Conservation (phyloP, 2,797 vertebrate genomes). For the Mormyrus hasselquistii region DNA sequence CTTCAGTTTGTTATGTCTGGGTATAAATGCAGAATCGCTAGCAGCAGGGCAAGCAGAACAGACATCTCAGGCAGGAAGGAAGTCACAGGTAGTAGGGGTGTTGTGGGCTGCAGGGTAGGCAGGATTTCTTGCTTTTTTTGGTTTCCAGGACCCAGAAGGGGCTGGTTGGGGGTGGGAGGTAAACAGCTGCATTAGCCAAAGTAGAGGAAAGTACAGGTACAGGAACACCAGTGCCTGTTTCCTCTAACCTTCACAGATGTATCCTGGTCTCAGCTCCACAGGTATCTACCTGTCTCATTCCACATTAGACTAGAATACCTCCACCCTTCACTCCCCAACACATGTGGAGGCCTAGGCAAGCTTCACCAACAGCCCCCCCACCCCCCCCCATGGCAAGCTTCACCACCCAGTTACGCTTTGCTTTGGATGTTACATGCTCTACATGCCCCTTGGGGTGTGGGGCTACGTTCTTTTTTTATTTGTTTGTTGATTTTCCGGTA, state of each 20-base stretch:
- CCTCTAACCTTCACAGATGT: neutral
- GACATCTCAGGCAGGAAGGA: neutral
- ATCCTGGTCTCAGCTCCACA: neutral
- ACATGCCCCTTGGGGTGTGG: neutral
- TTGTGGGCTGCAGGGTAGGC: neutral
- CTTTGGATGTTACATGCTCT: neutral
- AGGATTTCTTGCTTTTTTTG: neutral
- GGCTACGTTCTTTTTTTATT: neutral
- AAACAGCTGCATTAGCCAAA: too few relatives aligned
- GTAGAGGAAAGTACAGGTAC: neutral
- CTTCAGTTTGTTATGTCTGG: neutral
- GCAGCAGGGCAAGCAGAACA: neutral
- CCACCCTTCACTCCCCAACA: neutral
- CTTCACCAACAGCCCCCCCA: too few relatives aligned
- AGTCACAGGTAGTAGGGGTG: neutral
- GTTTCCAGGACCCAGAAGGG: neutral
- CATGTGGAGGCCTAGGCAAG: neutral
- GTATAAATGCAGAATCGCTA: neutral
- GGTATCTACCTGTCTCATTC: neutral
- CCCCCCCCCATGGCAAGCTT: neutral
- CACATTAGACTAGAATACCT: neutral
- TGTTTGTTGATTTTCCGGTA: neutral
- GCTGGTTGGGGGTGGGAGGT: too few relatives aligned
- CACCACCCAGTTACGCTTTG: neutral
- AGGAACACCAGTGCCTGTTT: neutral